Conservation (phyloP, 2,113 vertebrate genomes). For the Lagenorhynchus albirostris region DNA sequence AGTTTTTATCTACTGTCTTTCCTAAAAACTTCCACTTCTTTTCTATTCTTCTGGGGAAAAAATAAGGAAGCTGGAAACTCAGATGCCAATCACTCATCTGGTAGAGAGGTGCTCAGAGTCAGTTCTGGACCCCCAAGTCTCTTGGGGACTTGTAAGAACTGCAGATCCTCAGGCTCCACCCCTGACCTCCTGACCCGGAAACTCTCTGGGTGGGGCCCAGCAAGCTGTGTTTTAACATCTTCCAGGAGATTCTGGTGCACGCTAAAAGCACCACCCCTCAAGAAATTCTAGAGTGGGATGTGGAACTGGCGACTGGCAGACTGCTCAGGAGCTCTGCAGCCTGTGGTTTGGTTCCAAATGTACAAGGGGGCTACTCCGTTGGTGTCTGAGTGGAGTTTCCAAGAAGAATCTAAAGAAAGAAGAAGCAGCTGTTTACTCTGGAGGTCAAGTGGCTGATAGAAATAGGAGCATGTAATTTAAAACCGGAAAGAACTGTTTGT, state of each 20-base stretch:
- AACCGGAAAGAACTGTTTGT: background rate
- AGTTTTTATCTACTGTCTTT: background rate
- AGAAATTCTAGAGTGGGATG: background rate
- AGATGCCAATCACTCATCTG: background rate
- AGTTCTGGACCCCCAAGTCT: background rate
- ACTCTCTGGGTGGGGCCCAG: background rate
- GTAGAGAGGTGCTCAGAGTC: background rate
- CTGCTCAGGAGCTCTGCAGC: background rate
- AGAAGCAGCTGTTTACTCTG: background rate
- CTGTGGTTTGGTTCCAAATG: background rate
- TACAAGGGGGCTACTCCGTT: background rate
- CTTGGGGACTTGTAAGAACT: background rate
- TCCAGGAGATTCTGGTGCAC: background rate
- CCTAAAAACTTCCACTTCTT: background rate
- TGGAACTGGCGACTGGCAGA: background rate
- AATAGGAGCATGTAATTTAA: constrained; percentile 10
- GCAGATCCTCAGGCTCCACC: background rate
- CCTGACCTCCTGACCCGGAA: background rate
- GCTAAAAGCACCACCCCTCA: background rate
- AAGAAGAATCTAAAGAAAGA: constrained; percentile 34
- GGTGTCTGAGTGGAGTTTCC: background rate
- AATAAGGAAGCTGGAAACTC: background rate
- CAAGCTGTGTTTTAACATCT: background rate
- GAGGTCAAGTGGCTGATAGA: background rate
- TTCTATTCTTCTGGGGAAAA: background rate